Conservation (phyloP, 2,888 invertebrate species). For the Papilio elwesi region DNA sequence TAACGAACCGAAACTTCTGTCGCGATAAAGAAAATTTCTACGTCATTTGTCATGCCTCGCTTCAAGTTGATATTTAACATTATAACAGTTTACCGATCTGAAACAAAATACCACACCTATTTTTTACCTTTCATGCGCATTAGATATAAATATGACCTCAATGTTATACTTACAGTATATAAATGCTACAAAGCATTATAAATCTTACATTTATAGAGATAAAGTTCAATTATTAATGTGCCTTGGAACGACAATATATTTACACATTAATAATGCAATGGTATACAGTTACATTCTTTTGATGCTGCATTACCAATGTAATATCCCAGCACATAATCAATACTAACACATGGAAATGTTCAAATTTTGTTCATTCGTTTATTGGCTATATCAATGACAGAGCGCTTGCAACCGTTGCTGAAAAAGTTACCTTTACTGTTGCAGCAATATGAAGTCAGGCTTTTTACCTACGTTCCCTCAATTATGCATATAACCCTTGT, state of each 20-base stretch:
- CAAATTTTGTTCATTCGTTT: too few species aligned
- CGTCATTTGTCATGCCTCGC: constrained; percentile 29
- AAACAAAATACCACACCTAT: constrained; percentile 20
- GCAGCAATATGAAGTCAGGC: too few species aligned
- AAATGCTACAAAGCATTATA: not conserved
- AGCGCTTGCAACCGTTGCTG: too few species aligned
- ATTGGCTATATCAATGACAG: too few species aligned
- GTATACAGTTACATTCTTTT: not conserved
- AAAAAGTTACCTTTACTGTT: too few species aligned
- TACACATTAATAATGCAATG: too few species aligned
- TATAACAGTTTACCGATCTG: constrained; percentile 20
- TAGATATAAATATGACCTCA: constrained; percentile 31
- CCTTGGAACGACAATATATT: too few species aligned
- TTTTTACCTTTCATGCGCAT: constrained; percentile 34
- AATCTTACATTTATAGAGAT: not conserved
- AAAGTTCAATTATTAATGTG: constrained; percentile 6
- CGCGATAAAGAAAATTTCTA: constrained; percentile 30
- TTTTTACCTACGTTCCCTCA: too few species aligned
- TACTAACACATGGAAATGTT: constrained; percentile 7
- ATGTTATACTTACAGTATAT: constrained; percentile 12
- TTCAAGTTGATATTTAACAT: constrained; percentile 23
- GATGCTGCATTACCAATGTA: constrained; percentile 16
- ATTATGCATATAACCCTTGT: too few species aligned
- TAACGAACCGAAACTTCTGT: constrained; percentile 24
- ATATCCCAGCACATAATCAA: constrained; percentile 14